A percentile compares a stretch with the other conserved stretches of the same genome.
Conservation (phyloP, 2,888 invertebrate genomes). For the Euclidia mi region DNA sequence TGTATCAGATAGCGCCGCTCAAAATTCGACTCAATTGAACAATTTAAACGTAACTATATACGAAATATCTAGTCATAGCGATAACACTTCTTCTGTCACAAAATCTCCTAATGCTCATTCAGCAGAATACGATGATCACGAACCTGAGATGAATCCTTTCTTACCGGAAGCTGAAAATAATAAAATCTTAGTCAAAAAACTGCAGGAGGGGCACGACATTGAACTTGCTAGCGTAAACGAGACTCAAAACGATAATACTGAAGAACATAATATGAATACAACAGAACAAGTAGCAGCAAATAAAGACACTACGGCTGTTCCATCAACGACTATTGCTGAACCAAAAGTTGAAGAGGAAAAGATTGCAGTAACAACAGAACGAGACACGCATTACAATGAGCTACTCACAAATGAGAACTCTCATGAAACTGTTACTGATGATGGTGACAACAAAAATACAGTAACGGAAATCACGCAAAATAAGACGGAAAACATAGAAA, state of each 20-base stretch:
- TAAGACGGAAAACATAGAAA: conserved; percentile 47
- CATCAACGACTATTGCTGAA: conserved; percentile 32
- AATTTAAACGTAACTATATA: conserved; percentile 85
- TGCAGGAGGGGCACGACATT: conserved; percentile 89
- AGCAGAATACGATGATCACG: conserved; percentile 80
- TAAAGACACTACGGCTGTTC: conserved; percentile 27
- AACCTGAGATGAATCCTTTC: conserved; percentile 92
- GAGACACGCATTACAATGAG: conserved; percentile 56
- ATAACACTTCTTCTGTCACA: conserved; percentile 64
- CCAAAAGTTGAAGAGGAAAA: conserved; percentile 35
- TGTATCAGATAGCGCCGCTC: conserved; percentile 35
- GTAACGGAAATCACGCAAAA: conserved; percentile 11
- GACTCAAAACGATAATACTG: conserved; percentile 81
- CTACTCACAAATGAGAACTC: conserved; percentile 55
- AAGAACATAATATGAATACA: conserved; percentile 36
- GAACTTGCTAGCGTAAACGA: conserved; percentile 80
- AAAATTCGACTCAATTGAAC: conserved; percentile 69
- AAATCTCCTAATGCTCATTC: conserved; percentile 70
- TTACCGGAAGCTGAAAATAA: conserved; percentile 92
- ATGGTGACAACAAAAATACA: conserved; percentile 31
- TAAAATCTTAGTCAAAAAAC: conserved; percentile 89
- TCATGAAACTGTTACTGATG: conserved; percentile 48
- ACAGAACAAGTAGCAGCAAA: conserved; percentile 39
- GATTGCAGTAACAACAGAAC: conserved; percentile 44
- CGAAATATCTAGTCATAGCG: conserved; percentile 76